A percentile compares a stretch with the other conserved stretches of the same genome.
phyloP scores from a whole-genome alignment of 2,888 invertebrate species.

The Pyrrhosoma nymphula region DNA sequence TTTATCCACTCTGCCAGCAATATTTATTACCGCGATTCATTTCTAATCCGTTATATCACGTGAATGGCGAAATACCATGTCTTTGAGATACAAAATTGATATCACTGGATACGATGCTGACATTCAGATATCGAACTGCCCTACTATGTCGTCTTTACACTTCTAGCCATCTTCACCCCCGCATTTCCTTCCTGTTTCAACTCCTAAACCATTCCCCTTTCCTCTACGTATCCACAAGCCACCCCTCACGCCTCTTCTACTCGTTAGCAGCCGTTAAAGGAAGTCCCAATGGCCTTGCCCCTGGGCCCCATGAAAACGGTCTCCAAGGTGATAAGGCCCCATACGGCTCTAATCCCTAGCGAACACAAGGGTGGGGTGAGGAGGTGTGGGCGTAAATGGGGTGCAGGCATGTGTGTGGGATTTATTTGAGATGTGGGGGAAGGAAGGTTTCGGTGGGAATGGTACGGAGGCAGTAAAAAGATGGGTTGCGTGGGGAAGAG shows the following conservation, averaged over 20 bases:
- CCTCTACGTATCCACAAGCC: background rate
- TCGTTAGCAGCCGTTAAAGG: constrained; percentile 60
- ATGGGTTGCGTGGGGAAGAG: background rate
- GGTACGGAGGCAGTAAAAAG: background rate
- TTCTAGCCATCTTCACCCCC: no score
- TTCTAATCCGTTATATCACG: no score
- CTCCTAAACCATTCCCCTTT: background rate
- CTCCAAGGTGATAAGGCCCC: constrained; percentile 65
- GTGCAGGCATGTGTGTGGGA: background rate
- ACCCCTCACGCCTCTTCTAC: background rate
- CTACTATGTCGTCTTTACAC: no score
- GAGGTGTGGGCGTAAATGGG: background rate
- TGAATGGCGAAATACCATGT: no score
- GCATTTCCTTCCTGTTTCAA: no score
- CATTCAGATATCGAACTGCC: no score
- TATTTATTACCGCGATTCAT: no score
- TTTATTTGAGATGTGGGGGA: background rate
- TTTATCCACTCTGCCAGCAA: no score
- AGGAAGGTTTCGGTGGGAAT: background rate
- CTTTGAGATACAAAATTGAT: no score
- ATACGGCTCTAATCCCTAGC: constrained; percentile 39
- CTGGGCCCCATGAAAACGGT: constrained; percentile 55
- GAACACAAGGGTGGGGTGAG: background rate
- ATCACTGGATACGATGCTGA: no score
- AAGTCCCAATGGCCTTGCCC: constrained; percentile 61